These are phyloP conservation scores for Pocillopora verrucosa DNA, from an alignment of 64 coral and sea anemone genomes.

Conservation along the genomic window DNA sequence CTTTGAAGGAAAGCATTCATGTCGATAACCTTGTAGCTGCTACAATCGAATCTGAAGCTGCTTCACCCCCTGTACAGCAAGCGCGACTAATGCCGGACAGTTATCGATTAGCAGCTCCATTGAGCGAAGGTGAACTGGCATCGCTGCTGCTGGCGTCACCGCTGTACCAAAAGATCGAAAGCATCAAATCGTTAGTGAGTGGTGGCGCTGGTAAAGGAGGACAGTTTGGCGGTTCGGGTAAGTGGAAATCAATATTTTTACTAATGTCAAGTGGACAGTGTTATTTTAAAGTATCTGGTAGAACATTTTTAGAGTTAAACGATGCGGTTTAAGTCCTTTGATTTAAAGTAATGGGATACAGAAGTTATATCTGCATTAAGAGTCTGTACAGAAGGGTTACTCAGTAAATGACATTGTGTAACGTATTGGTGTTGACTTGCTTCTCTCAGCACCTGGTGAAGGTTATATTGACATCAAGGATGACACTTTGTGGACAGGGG, in stretches of 20 bases:
- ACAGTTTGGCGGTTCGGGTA: conserved; percentile 36
- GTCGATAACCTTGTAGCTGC: conserved; percentile 84
- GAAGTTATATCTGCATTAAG: neutral
- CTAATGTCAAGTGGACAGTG: too few species aligned
- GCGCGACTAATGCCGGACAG: conserved; percentile 64
- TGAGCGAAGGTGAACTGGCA: conserved; percentile 88
- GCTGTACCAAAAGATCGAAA: conserved; percentile 91
- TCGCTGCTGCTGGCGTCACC: conserved; percentile 79
- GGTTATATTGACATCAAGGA: conserved; percentile 99
- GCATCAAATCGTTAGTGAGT: conserved; percentile 77
- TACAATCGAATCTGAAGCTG: conserved; percentile 67
- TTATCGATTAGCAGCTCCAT: conserved; percentile 86
- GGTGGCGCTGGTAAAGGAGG: conserved; percentile 73
- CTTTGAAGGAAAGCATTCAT: conserved; percentile 93
- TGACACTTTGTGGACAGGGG: conserved; percentile 85
- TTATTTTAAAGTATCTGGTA: too few species aligned
- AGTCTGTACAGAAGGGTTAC: neutral
- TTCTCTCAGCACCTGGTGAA: conserved; percentile 61
- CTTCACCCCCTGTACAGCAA: conserved; percentile 29
- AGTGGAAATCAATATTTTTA: neutral
- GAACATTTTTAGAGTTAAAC: too few species aligned
- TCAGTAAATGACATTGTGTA: neutral
- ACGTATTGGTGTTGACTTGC: neutral
- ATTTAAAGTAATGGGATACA: too few species aligned
- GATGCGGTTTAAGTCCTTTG: too few species aligned